A percentile compares a stretch with the other conserved stretches of the same genome.
Conservation (phyloP, 1,140 invertebrate species). For the Onthophagus taurus region DNA sequence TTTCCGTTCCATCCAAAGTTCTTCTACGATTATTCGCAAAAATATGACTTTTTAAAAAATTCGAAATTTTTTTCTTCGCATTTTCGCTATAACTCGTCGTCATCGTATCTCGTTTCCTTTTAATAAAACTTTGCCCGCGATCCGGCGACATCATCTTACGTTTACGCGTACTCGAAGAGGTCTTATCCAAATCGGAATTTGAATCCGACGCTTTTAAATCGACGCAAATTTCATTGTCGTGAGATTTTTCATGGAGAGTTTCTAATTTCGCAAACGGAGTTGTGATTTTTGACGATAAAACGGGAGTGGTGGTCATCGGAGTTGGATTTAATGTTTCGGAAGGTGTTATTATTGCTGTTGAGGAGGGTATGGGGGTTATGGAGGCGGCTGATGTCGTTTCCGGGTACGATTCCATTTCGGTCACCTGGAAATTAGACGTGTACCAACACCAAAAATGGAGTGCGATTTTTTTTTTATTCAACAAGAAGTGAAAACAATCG, state of each 20-base stretch:
- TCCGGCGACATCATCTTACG: conserved; percentile 27
- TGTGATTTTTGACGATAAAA: too few relatives aligned
- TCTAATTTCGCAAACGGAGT: conserved; percentile 17
- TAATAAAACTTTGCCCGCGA: conserved; percentile 16
- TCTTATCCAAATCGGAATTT: conserved; percentile 17
- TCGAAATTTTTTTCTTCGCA: conserved; percentile 25
- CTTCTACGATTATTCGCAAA: too few relatives aligned
- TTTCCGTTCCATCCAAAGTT: conserved; percentile 26
- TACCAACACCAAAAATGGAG: conserved; percentile 28
- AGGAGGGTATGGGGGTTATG: conserved; percentile 12
- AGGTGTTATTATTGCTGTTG: too few relatives aligned
- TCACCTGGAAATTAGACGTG: conserved; percentile 36
- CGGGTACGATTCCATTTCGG: conserved; percentile 30
- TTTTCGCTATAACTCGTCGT: conserved; percentile 32
- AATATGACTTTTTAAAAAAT: conserved; percentile 34
- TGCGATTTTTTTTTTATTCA: too few relatives aligned
- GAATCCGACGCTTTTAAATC: conserved; percentile 20
- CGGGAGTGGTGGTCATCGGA: too few relatives aligned
- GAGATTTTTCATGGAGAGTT: conserved; percentile 29
- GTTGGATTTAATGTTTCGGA: too few relatives aligned
- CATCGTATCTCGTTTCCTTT: conserved; percentile 30
- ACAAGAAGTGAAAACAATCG: too few relatives aligned
- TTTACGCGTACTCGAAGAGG: conserved; percentile 26
- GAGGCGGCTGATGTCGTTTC: conserved; percentile 6
- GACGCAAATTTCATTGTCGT: conserved; percentile 19